Conservation (phyloP, 1,140 invertebrate species). For the Drosophila neocordata region DNA sequence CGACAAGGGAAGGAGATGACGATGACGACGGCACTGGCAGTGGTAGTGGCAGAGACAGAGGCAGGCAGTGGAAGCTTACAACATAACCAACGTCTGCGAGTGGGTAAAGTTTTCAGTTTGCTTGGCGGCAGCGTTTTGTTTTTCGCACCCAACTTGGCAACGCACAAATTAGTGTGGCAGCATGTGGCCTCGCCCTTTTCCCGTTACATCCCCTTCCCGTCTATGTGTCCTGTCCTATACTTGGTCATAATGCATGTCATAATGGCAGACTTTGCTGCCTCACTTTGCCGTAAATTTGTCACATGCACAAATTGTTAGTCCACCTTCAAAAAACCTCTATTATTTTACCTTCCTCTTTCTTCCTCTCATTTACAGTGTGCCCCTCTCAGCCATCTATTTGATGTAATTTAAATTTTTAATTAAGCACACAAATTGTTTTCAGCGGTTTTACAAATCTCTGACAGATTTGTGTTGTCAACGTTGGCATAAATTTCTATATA, state of each 20-base stretch:
- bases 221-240: neutral
- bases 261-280: constrained; percentile 53
- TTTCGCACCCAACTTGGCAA: constrained; percentile 74
- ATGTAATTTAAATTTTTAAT: constrained; percentile 81
- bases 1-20: constrained; percentile 17
- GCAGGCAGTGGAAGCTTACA: no score
- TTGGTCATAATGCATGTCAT: constrained; percentile 74
- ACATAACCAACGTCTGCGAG: constrained; percentile 10
- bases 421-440: constrained; percentile 79
- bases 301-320: constrained; percentile 66
- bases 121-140: constrained; percentile 63
- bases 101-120: constrained; percentile 55
- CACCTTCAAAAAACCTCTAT: constrained; percentile 4
- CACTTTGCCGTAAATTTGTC: constrained; percentile 61
- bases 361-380: neutral
- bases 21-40: no score
- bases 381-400: constrained; percentile 41
- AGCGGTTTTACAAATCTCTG: constrained; percentile 74
- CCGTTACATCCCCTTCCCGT: neutral
- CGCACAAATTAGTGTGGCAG: constrained; percentile 78
- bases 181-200: constrained; percentile 56
- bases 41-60: no score
- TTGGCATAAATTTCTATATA: constrained; percentile 32
- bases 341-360: neutral
- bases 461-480: constrained; percentile 61